Evolutionary conservation across 2,113 vertebrate species (phyloP).

Genomic region (Hydrochoerus hydrochaeris): DNA sequence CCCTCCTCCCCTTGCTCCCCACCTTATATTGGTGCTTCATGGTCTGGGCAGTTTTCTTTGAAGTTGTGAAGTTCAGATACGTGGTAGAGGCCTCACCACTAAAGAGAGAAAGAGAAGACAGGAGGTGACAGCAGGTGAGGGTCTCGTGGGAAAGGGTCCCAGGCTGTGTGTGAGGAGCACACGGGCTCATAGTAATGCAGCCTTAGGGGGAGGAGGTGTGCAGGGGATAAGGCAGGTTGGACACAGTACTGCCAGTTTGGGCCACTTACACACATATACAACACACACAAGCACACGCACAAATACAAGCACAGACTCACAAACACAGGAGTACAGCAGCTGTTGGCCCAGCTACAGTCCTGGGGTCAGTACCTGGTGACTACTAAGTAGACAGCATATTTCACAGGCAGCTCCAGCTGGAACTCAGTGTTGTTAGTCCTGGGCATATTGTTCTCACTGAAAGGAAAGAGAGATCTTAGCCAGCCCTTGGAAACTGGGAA

Average conservation of each 20-base stretch:
- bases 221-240: too few relatives aligned
- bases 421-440: conserved; percentile 56
- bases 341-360: neutral
- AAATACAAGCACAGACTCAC: neutral
- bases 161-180: neutral
- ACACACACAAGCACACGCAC: too few relatives aligned
- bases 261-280: neutral
- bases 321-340: neutral
- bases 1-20: conserved; percentile 29
- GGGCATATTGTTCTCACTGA: conserved; percentile 76
- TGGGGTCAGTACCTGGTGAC: conserved; percentile 67
- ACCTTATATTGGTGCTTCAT: conserved; percentile 87
- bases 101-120: neutral
- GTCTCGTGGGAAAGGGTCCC: neutral
- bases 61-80: conserved; percentile 88
- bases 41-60: conserved; percentile 77
- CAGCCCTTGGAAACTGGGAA: neutral
- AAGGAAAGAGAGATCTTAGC: neutral
- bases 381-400: conserved; percentile 60
- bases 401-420: conserved; percentile 74
- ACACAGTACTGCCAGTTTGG: neutral
- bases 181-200: neutral
- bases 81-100: conserved; percentile 85
- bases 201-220: too few relatives aligned
- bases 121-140: neutral